Conservation (phyloP, 2,888 invertebrate species). For the Drosophila bunnanda region DNA sequence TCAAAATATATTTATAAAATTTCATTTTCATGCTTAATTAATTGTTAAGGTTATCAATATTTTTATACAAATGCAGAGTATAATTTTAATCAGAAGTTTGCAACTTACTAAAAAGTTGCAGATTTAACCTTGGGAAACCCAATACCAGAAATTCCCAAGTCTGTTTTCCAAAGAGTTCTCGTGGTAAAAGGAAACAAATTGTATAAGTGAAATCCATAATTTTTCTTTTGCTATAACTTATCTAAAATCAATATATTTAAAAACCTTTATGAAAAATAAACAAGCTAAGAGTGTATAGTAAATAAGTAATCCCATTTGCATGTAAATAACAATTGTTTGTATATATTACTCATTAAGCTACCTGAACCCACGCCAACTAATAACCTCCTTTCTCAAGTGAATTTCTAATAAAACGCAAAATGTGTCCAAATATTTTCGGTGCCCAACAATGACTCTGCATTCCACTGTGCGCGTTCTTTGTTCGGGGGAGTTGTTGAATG, state of each 20-base stretch:
- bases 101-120: too few species aligned
- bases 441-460: constrained; percentile 5
- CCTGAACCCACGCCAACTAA: neutral
- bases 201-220: too few species aligned
- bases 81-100: too few species aligned
- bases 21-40: too few species aligned
- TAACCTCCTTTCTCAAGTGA: neutral
- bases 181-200: neutral
- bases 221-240: neutral
- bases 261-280: neutral
- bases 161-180: neutral
- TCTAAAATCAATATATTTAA: neutral
- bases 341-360: neutral
- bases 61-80: too few species aligned
- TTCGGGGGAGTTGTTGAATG: constrained; percentile 32
- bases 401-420: constrained; percentile 9
- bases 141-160: neutral
- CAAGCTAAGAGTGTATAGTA: neutral
- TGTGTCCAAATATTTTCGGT: constrained; percentile 42
- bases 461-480: constrained; percentile 49
- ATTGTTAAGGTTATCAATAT: too few species aligned
- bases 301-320: neutral
- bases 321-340: neutral
- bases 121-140: too few species aligned
- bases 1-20: too few species aligned